Evolutionary conservation across 2,113 vertebrate genomes (phyloP).

Genomic region (Phyllopteryx taeniolatus): DNA sequence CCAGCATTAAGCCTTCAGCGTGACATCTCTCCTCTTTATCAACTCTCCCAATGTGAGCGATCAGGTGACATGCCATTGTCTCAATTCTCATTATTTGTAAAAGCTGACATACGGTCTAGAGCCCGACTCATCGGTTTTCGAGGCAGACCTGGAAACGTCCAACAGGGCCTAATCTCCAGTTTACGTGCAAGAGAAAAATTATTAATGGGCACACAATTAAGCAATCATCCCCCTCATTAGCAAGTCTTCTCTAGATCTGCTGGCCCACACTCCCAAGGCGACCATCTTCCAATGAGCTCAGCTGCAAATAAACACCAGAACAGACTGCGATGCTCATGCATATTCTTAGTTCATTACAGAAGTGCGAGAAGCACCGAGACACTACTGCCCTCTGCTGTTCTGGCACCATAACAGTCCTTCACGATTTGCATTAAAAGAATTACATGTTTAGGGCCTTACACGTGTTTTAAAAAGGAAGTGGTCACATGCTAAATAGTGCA

Average conservation of each 20-base stretch:
- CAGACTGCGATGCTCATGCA: slow-evolving; percentile 12
- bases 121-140: slow-evolving; percentile 1
- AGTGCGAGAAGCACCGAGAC: background rate
- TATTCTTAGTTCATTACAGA: slow-evolving; percentile 20
- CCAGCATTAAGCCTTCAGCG: background rate
- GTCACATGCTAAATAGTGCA: too few relatives aligned
- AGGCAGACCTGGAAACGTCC: background rate
- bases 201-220: slow-evolving; percentile 22
- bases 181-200: slow-evolving; percentile 6
- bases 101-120: background rate
- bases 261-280: background rate
- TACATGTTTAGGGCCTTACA: too few relatives aligned
- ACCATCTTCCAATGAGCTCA: slow-evolving; percentile 2
- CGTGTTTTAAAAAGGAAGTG: too few relatives aligned
- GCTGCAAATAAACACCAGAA: slow-evolving; percentile 4
- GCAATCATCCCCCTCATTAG: slow-evolving; percentile 24
- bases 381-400: slow-evolving; percentile 62
- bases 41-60: slow-evolving; percentile 8
- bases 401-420: background rate
- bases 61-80: slow-evolving; percentile 43
- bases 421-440: background rate
- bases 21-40: background rate
- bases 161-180: background rate
- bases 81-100: slow-evolving; percentile 19
- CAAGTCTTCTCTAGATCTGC: slow-evolving; percentile 1